A percentile compares a stretch with the other conserved stretches of the same genome.
Evolutionary conservation across 2,888 invertebrate species (phyloP).

Genomic region (Calliphora vomitoria): DNA sequence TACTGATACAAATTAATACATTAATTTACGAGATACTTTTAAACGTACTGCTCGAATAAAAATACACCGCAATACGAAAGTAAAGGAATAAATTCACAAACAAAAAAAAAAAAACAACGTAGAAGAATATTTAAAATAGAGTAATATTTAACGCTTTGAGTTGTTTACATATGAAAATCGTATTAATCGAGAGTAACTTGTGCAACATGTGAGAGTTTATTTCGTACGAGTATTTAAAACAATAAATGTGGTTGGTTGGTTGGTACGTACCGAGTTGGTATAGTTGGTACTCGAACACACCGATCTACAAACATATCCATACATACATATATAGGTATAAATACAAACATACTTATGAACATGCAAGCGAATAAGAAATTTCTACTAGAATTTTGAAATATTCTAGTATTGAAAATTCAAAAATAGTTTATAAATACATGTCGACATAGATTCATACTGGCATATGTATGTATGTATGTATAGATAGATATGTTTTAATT

Average conservation of each 20-base stretch:
- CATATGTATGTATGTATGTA: not conserved
- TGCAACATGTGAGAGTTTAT: slow-evolving; percentile 62
- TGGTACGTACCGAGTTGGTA: not conserved
- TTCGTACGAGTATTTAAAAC: slow-evolving; percentile 43
- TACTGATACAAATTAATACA: slow-evolving; percentile 14
- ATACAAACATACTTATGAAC: too few species aligned
- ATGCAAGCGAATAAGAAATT: slow-evolving; percentile 5
- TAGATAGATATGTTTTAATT: not conserved
- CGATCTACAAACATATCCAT: not conserved
- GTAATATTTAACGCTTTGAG: slow-evolving; percentile 68
- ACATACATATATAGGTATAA: not conserved
- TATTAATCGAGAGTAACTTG: slow-evolving; percentile 65
- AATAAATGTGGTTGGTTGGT: slow-evolving; percentile 44
- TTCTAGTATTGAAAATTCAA: slow-evolving; percentile 65
- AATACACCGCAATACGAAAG: slow-evolving; percentile 44
- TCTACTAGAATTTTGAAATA: slow-evolving; percentile 68
- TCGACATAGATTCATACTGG: slow-evolving; percentile 40
- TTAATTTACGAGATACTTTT: slow-evolving; percentile 35
- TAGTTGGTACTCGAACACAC: slow-evolving; percentile 21
- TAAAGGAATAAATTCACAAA: slow-evolving; percentile 47
- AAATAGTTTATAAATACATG: slow-evolving; percentile 66
- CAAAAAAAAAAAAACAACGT: slow-evolving; percentile 45
- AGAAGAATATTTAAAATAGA: slow-evolving; percentile 66
- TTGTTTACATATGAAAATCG: slow-evolving; percentile 57
- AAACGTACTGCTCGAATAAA: slow-evolving; percentile 29